Evolutionary conservation across 2,888 invertebrate species (phyloP).

Genomic region (Bellardia pandia): DNA sequence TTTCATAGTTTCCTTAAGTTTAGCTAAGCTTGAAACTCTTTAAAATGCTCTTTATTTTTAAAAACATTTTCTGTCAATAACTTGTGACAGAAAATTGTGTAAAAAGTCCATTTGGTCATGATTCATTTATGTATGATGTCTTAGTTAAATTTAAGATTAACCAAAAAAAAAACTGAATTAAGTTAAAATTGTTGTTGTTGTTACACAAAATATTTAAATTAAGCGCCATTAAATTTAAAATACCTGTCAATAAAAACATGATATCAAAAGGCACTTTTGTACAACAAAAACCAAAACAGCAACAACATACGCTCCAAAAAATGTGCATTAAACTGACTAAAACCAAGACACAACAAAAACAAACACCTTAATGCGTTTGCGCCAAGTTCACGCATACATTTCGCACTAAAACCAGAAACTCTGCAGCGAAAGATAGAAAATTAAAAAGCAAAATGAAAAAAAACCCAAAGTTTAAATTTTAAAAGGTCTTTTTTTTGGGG

Average conservation of each 20-base stretch:
- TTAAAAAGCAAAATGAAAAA: not conserved
- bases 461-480: not conserved
- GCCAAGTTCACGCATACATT: conserved; percentile 81
- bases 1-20: not conserved
- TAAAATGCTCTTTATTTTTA: not conserved
- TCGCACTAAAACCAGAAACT: conserved; percentile 54
- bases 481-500: not conserved
- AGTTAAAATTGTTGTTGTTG: conserved; percentile 33
- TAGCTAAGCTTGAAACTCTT: not conserved
- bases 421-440: conserved; percentile 41
- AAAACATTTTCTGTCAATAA: conserved; percentile 32
- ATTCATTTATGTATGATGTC: conserved; percentile 48
- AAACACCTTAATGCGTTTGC: conserved; percentile 81
- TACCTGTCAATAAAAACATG: conserved; percentile 72
- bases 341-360: not conserved
- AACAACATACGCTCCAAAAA: not conserved
- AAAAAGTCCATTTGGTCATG: conserved; percentile 40
- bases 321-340: conserved; percentile 44
- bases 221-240: conserved; percentile 73
- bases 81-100: conserved; percentile 53
- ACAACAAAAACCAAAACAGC: not conserved
- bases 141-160: not conserved
- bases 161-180: not conserved
- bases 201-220: conserved; percentile 67
- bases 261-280: conserved; percentile 49